These are phyloP conservation scores for Fopius arisanus DNA, from an alignment of 1,140 invertebrate species.

Conservation along the genomic window DNA sequence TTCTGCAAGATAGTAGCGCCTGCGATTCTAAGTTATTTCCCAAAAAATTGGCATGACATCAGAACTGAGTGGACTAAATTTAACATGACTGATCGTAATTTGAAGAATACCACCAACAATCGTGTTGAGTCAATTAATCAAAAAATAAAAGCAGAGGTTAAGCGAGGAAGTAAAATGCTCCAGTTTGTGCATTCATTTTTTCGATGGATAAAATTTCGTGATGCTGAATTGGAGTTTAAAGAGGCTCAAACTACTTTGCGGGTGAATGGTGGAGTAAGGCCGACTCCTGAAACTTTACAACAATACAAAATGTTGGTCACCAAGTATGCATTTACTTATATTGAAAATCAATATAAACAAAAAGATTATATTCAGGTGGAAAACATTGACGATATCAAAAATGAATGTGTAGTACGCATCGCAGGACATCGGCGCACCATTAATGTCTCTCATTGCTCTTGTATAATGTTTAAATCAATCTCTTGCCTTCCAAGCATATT, in stretches of 20 bases:
- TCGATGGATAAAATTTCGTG: background rate
- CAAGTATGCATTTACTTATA: too few relatives aligned
- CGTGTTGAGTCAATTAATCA: constrained; percentile 28
- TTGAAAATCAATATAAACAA: too few relatives aligned
- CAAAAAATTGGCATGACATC: constrained; percentile 31
- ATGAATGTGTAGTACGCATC: background rate
- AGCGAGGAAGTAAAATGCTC: background rate
- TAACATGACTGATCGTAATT: constrained; percentile 27
- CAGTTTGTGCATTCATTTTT: background rate
- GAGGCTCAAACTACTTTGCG: background rate
- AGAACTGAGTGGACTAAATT: constrained; percentile 24
- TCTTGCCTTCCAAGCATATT: background rate
- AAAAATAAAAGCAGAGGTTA: background rate
- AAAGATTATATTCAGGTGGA: too few relatives aligned
- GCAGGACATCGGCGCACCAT: background rate
- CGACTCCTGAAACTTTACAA: too few relatives aligned
- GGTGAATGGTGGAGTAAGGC: too few relatives aligned
- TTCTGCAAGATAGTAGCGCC: background rate
- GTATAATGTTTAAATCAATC: background rate
- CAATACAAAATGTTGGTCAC: too few relatives aligned
- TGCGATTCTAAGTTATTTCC: constrained; percentile 23
- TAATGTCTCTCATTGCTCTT: background rate
- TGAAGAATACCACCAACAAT: constrained; percentile 31
- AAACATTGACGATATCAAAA: too few relatives aligned
- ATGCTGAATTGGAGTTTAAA: background rate